Evolutionary conservation across 2,797 vertebrate genomes (phyloP).

Genomic region (Pipistrellus kuhlii): DNA sequence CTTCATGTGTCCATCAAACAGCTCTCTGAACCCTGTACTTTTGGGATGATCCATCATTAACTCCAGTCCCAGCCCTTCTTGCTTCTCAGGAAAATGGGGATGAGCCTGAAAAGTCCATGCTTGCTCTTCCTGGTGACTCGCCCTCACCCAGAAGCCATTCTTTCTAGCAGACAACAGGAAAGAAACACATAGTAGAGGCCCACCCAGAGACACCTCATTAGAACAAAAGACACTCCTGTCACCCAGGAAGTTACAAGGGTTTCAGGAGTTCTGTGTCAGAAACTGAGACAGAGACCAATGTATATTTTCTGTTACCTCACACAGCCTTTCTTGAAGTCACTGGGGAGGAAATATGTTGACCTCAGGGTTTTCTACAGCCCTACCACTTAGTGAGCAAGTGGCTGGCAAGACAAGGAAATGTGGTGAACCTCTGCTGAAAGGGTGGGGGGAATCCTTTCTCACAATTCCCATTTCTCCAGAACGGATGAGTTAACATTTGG

Average conservation of each 20-base stretch:
- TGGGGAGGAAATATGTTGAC: not conserved
- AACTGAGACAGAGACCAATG: not conserved
- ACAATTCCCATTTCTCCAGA: not conserved
- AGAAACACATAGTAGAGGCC: not conserved
- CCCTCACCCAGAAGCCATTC: not conserved
- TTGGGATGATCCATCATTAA: not conserved
- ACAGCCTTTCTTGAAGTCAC: not conserved
- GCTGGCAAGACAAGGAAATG: not conserved
- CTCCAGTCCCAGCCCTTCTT: not conserved
- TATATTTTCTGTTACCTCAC: not conserved
- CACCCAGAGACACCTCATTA: not conserved
- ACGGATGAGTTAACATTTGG: conserved; percentile 14
- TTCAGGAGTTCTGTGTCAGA: not conserved
- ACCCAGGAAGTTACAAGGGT: not conserved
- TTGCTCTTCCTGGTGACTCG: not conserved
- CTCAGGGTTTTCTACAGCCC: not conserved
- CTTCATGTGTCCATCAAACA: not conserved
- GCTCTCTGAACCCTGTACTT: not conserved
- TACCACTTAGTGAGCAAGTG: not conserved
- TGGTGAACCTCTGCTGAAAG: not conserved
- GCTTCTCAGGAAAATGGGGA: not conserved
- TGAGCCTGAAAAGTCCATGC: not conserved
- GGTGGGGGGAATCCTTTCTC: not conserved
- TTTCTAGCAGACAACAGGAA: not conserved
- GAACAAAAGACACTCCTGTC: not conserved